A percentile compares a stretch with the other conserved stretches of the same genome.
These are phyloP conservation scores for Melangyna quadrimaculata DNA, from an alignment of 2,888 invertebrate species.

Conservation along the genomic window DNA sequence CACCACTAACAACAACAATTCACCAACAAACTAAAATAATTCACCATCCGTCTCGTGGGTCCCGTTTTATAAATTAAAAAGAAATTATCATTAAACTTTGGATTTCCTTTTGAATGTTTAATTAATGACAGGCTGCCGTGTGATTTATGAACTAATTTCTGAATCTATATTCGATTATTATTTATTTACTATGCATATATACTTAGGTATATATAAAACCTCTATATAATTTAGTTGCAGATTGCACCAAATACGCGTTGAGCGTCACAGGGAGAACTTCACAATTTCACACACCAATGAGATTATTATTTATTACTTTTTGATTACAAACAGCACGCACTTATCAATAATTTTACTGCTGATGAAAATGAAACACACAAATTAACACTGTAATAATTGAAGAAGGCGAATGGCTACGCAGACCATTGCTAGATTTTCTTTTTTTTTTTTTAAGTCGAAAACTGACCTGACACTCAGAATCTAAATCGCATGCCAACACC, in stretches of 20 bases:
- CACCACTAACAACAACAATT: neutral
- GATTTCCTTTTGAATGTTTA: constrained; percentile 52
- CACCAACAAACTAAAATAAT: neutral
- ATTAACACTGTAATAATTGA: neutral
- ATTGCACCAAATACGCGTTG: constrained; percentile 16
- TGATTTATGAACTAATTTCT: constrained; percentile 55
- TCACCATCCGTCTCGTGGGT: neutral
- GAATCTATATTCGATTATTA: constrained; percentile 45
- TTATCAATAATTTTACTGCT: constrained; percentile 19
- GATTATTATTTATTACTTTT: constrained; percentile 15
- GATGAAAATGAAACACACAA: constrained; percentile 1
- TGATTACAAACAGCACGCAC: constrained; percentile 19
- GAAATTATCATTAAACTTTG: constrained; percentile 39
- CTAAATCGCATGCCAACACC: neutral
- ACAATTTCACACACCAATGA: neutral
- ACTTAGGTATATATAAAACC: neutral
- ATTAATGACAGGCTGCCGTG: constrained; percentile 51
- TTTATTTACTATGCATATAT: neutral
- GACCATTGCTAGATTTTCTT: neutral
- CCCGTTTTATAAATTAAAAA: constrained; percentile 11
- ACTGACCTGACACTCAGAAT: constrained; percentile 1
- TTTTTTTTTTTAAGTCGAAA: neutral
- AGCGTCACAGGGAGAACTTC: constrained; percentile 28
- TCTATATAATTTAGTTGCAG: neutral
- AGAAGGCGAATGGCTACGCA: neutral